Conservation (phyloP, 1,140 invertebrate species). For the Choristoneura fumiferana region DNA sequence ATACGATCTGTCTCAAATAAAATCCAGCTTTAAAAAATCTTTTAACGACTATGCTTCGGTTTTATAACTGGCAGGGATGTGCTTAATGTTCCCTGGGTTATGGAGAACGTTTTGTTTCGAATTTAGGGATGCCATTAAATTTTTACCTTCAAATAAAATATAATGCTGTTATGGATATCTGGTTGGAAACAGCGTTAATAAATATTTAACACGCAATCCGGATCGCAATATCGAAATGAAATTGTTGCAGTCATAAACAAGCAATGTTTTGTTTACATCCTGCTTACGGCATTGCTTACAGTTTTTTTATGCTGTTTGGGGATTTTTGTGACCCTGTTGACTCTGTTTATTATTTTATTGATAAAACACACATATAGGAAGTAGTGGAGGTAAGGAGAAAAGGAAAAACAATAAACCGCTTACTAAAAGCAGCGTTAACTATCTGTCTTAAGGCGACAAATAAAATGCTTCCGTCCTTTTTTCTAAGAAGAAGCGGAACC, state of each 20-base stretch:
- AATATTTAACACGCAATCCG: constrained; percentile 16
- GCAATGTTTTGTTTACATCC: background rate
- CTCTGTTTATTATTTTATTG: too few species aligned
- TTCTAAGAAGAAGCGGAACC: too few species aligned
- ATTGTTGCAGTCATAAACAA: background rate
- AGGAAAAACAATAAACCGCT: too few species aligned
- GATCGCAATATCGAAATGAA: background rate
- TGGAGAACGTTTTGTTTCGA: constrained; percentile 23
- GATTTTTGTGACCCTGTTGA: too few species aligned
- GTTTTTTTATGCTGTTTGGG: background rate
- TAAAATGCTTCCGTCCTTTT: too few species aligned
- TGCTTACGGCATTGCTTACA: background rate
- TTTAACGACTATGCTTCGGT: constrained; percentile 10
- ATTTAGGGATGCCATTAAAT: constrained; percentile 18
- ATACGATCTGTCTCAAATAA: background rate
- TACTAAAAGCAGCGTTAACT: too few species aligned
- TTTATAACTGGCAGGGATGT: constrained; percentile 25
- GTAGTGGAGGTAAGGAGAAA: too few species aligned
- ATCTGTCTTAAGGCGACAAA: too few species aligned
- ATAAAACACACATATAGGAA: too few species aligned
- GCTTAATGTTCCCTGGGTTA: constrained; percentile 23
- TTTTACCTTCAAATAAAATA: background rate
- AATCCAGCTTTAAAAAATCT: constrained; percentile 20
- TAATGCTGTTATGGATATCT: constrained; percentile 5
- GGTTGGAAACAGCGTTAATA: constrained; percentile 6